Conservation (phyloP, 2,888 invertebrate species). For the Ennomos erosarius region DNA sequence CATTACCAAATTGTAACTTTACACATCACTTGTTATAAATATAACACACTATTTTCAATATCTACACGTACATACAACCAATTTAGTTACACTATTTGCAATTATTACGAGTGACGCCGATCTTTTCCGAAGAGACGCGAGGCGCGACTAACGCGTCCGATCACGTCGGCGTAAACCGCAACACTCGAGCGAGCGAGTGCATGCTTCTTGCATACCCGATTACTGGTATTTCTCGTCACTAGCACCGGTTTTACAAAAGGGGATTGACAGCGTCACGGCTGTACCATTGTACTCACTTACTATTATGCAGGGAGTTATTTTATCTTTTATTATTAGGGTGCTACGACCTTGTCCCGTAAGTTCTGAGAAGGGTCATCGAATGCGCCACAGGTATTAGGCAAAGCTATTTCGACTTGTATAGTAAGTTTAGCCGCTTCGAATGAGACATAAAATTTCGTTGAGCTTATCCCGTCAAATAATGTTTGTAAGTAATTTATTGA, state of each 20-base stretch:
- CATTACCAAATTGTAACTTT: too few species aligned
- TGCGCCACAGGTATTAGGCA: slow-evolving; percentile 21
- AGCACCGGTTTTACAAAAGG: slow-evolving; percentile 3
- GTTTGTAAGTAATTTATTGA: too few species aligned
- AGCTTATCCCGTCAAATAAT: too few species aligned
- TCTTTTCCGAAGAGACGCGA: too few species aligned
- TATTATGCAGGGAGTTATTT: slow-evolving; percentile 13
- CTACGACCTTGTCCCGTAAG: slow-evolving; percentile 13
- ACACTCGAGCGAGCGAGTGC: background rate
- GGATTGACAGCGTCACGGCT: slow-evolving; percentile 5
- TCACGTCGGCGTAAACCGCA: background rate
- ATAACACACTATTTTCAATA: too few species aligned
- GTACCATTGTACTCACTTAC: slow-evolving; percentile 7
- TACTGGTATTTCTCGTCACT: slow-evolving; percentile 1
- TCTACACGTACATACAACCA: too few species aligned
- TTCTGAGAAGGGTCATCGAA: slow-evolving; percentile 29
- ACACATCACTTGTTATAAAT: too few species aligned
- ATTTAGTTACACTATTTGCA: too few species aligned
- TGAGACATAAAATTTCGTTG: too few species aligned
- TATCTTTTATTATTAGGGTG: slow-evolving; percentile 20
- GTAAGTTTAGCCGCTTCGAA: too few species aligned
- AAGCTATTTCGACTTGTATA: background rate
- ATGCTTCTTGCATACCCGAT: background rate
- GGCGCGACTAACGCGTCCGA: background rate
- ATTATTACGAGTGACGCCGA: too few species aligned